These are phyloP conservation scores for Thermophis baileyi DNA, from an alignment of 2,113 vertebrate genomes.

Conservation along the genomic window DNA sequence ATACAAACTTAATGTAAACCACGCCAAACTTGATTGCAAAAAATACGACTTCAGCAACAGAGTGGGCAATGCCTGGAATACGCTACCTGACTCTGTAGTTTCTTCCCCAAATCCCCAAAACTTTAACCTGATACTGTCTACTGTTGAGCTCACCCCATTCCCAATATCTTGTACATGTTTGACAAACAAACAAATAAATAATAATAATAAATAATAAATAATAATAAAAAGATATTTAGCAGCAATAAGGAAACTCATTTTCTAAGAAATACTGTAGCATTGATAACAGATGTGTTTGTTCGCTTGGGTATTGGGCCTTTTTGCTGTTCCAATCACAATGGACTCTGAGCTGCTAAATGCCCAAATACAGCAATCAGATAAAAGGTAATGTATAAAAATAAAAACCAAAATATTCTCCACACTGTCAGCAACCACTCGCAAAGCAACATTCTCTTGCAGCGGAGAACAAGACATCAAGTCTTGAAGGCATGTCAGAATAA, in stretches of 20 bases:
- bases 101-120: too few relatives aligned
- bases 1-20: too few relatives aligned
- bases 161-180: too few relatives aligned
- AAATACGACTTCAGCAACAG: too few relatives aligned
- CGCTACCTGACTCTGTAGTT: too few relatives aligned
- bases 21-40: too few relatives aligned
- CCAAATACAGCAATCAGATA: background rate
- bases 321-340: background rate
- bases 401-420: background rate
- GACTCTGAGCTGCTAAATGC: background rate
- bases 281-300: background rate
- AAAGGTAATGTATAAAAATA: background rate
- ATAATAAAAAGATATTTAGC: background rate
- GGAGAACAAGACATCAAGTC: background rate
- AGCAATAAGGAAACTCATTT: background rate
- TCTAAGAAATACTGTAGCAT: background rate
- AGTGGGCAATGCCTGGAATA: too few relatives aligned
- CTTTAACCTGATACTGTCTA: too few relatives aligned
- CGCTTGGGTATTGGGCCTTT: background rate
- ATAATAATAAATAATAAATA: too few relatives aligned
- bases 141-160: too few relatives aligned
- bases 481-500: background rate
- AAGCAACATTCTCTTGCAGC: background rate
- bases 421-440: background rate
- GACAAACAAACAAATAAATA: too few relatives aligned